These are phyloP conservation scores for Antennarius striatus DNA, from an alignment of 2,113 vertebrate species.

Conservation along the genomic window DNA sequence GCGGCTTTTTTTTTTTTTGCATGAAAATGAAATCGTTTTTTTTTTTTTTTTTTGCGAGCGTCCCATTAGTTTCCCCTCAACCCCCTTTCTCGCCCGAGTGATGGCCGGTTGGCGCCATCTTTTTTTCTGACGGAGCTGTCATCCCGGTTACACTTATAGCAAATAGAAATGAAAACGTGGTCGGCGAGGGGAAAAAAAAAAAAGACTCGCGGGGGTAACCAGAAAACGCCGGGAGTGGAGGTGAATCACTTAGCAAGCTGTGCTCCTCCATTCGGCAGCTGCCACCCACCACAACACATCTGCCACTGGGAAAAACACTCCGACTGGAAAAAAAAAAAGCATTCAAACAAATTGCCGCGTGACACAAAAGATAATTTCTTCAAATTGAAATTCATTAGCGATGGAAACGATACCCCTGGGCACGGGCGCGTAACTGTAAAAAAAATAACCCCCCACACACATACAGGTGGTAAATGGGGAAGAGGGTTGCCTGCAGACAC, in stretches of 20 bases:
- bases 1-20: neutral
- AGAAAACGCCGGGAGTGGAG: slow-evolving; percentile 63
- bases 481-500: slow-evolving; percentile 4
- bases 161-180: slow-evolving; percentile 74
- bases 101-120: slow-evolving; percentile 1
- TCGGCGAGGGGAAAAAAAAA: slow-evolving; percentile 31
- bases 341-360: slow-evolving; percentile 51
- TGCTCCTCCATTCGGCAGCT: slow-evolving; percentile 70
- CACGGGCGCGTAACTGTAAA: too few relatives aligned
- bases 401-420: slow-evolving; percentile 14
- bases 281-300: slow-evolving; percentile 72
- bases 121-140: slow-evolving; percentile 61
- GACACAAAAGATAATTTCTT: slow-evolving; percentile 62
- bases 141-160: slow-evolving; percentile 64
- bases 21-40: slow-evolving; percentile 47
- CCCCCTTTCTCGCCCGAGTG: neutral
- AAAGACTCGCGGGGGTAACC: slow-evolving; percentile 69
- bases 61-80: slow-evolving; percentile 31
- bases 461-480: slow-evolving; percentile 43
- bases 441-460: neutral
- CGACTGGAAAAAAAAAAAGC: slow-evolving; percentile 24
- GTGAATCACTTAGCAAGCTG: slow-evolving; percentile 75
- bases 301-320: slow-evolving; percentile 60
- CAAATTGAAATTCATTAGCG: slow-evolving; percentile 65
- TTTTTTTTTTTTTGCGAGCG: slow-evolving; percentile 1